Evolutionary conservation across 2,888 invertebrate genomes (phyloP).

Genomic region (Andrena fulva): DNA sequence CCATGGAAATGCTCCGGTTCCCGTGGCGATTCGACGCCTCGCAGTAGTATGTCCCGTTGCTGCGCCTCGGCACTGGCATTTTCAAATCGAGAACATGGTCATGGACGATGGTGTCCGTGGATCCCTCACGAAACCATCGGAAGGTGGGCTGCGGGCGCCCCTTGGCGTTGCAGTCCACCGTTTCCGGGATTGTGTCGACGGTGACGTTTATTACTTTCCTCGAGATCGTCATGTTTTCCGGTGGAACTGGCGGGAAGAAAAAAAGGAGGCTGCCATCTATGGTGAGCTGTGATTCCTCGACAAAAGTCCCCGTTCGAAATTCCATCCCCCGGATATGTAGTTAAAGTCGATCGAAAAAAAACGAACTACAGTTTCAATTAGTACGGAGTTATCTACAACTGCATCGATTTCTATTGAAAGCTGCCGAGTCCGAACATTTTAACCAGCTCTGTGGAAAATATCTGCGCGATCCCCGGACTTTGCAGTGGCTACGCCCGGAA

Average conservation of each 20-base stretch:
- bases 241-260: conserved; percentile 88
- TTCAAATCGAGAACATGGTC: conserved; percentile 87
- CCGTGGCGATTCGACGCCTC: conserved; percentile 93
- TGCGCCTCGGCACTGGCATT: conserved; percentile 89
- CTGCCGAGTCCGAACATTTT: no score
- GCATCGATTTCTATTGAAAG: no score
- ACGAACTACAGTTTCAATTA: no score
- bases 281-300: not conserved
- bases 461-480: no score
- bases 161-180: conserved; percentile 87
- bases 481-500: not conserved
- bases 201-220: conserved; percentile 86
- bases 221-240: conserved; percentile 93
- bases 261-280: not conserved
- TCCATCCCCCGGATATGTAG: no score
- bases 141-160: conserved; percentile 91
- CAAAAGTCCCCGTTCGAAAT: not conserved
- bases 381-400: no score
- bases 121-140: conserved; percentile 89
- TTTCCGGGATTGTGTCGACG: conserved; percentile 87
- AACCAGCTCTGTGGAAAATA: no score
- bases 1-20: conserved; percentile 88
- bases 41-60: conserved; percentile 92
- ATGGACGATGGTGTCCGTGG: conserved; percentile 85
- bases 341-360: no score